Base-by-base conservation (phyloP, 2,888 invertebrate species). In the Cecidostiba fungosa region DNA sequence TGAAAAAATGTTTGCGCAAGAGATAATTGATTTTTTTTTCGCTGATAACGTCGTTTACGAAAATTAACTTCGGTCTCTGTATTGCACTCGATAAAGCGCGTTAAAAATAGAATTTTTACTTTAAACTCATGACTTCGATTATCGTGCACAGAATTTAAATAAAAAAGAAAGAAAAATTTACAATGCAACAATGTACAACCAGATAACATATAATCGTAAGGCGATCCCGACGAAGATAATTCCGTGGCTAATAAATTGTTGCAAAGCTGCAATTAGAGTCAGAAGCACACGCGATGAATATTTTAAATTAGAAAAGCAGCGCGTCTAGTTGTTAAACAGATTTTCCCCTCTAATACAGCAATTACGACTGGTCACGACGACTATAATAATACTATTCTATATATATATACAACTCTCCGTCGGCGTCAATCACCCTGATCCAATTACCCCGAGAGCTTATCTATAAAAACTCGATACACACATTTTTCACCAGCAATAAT, bases 11-110 rank as follows among this genome's bases (percentile, higher is more conserved):
- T 50, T 50, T 50, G 19, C 19, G 50, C 50, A 23, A 47, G 50
- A 23, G 32, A 12, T n/a, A 77, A 70, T 39, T 29, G n/a, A 72
- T 70, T 76, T 87, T 39, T 87, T 39, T 23, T 23, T 23, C 10
- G 1, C 43, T 43, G 19, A 39, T 23, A 43, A 14, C 32, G 43
- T 10, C 23, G 1, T 12, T 39, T 23, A 23, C 19, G 36, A 50
- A 50, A 50, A 19, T 50, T 14, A 50, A 36, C 26, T 8, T 6
- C 26, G 12, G 12, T 16, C 43, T 43, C 6, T 43, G 16, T 8
- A 3, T 16, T 47, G 14, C 50, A 19, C 16, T 19, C 19, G 50
- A 50, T 50, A 50, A 50, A 19, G 50, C 19, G 47, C 50, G 50
- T 14, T 16, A 50, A 50, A 50, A 50, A 50, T 50, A 0, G 4